phyloP scores from a whole-genome alignment of 2,797 vertebrate species.

The Sebastes baramenuke region DNA sequence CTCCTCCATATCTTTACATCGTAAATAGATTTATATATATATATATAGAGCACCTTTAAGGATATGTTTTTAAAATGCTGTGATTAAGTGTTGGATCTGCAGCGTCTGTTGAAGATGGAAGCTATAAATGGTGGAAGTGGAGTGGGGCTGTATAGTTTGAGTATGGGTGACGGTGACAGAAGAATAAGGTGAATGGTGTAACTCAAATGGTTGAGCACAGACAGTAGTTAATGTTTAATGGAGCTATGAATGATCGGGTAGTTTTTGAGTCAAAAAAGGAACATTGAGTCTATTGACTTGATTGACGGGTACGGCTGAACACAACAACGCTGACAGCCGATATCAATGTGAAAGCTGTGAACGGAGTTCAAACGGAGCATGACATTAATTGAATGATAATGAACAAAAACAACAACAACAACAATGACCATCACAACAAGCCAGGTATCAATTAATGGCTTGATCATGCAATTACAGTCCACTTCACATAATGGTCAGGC shows the following conservation, averaged over 20 bases:
- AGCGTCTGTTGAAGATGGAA: not conserved
- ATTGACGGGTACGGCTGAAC: not conserved
- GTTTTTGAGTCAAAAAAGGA: not conserved
- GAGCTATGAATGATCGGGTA: not conserved
- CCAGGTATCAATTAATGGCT: not conserved
- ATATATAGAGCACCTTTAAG: not conserved
- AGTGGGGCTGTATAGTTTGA: not conserved
- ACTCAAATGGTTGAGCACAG: not conserved
- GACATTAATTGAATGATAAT: not conserved
- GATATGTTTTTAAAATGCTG: not conserved
- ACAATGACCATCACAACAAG: not conserved
- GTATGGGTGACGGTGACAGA: not conserved
- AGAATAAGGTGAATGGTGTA: not conserved
- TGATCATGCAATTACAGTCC: not conserved
- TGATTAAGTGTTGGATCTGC: not conserved
- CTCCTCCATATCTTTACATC: no score
- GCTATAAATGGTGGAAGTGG: not conserved
- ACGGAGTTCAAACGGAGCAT: not conserved
- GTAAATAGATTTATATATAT: no score
- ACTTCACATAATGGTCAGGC: not conserved
- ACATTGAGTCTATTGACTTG: not conserved
- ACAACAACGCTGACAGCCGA: not conserved
- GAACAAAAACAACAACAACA: not conserved
- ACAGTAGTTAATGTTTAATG: not conserved
- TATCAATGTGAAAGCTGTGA: not conserved